Evolutionary conservation across 2,888 invertebrate species (phyloP), one percentile per base, ranked within the genome.

Genomic region (Himalopsyche kuldschensis): DNA sequence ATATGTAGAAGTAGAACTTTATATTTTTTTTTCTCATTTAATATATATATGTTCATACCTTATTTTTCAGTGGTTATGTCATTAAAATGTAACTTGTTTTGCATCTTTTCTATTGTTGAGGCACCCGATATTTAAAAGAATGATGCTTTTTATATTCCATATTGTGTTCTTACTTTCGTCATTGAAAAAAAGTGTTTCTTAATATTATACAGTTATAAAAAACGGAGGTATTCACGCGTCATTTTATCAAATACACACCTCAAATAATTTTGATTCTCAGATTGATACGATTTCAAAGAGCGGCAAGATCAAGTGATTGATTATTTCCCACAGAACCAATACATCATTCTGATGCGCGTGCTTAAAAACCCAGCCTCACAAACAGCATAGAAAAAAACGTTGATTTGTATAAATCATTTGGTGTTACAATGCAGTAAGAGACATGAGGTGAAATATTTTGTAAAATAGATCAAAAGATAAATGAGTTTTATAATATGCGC

Each of bases 321-420:
- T 84, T 41, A 82, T 30, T 75, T 79, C 76, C 79, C 80, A 41
- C 79, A 79, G 75, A 79, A 47, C 31, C 78, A 41, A 80, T 79
- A 79, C 79, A 84, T 82, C 82, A 82, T 41, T 55, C 32, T 79
- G 69, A 32, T 76, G 82, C 82, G 30, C 81, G 78, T 81, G 79
- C 79, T 79, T 79, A 63, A 82, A 48, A 82, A 69, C 27, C 24
- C 30, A 69, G 69, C 27, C 69, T 69, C 15, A 69, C 30, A 69
- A 10, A 69, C 27, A 69, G 27, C 10, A 24, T 69, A 69, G 69
- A 69, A 69, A 15, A 69, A 27, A 69, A 30, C 20, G 55, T 69
- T 27, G 27, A 69, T 69, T 27, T 27, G 5, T 6, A 11, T 8
- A 20, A 55, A 0, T 11, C 27, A 6, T 69, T 69, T 55, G 6